Conservation (phyloP, 1,140 invertebrate genomes). For the Venustaconcha ellipsiformis region DNA sequence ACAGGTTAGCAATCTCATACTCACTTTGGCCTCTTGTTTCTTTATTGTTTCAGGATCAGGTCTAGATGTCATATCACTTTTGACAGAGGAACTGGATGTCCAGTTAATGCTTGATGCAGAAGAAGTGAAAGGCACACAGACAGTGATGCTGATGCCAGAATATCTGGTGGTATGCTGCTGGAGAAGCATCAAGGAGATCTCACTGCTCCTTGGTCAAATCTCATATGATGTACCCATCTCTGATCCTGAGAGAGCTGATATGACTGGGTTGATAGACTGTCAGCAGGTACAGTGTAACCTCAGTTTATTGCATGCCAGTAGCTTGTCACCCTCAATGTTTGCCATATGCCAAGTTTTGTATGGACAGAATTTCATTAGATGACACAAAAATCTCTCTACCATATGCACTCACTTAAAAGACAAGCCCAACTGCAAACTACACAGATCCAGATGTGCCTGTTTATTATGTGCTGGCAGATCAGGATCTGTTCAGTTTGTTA, state of each 20-base stretch:
- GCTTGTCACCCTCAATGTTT: too few relatives aligned
- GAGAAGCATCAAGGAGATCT: slow-evolving; percentile 83
- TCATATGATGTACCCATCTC: slow-evolving; percentile 44
- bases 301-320: too few relatives aligned
- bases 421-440: too few relatives aligned
- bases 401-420: too few relatives aligned
- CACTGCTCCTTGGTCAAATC: slow-evolving; percentile 75
- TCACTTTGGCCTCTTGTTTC: too few relatives aligned
- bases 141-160: slow-evolving; percentile 64
- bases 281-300: slow-evolving; percentile 35
- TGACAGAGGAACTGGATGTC: slow-evolving; percentile 15
- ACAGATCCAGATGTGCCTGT: too few relatives aligned
- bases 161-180: slow-evolving; percentile 87
- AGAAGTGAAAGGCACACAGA: slow-evolving; percentile 50
- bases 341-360: too few relatives aligned
- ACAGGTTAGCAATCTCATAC: too few relatives aligned
- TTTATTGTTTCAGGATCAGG: slow-evolving; percentile 25
- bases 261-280: slow-evolving; percentile 35
- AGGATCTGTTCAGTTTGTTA: too few relatives aligned
- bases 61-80: slow-evolving; percentile 15
- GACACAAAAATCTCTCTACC: not conserved
- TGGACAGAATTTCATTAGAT: not conserved
- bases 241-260: slow-evolving; percentile 1
- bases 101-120: slow-evolving; percentile 4
- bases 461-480: too few relatives aligned